phyloP scores from a whole-genome alignment of 2,113 vertebrate genomes.

The Lagopus leucura region DNA sequence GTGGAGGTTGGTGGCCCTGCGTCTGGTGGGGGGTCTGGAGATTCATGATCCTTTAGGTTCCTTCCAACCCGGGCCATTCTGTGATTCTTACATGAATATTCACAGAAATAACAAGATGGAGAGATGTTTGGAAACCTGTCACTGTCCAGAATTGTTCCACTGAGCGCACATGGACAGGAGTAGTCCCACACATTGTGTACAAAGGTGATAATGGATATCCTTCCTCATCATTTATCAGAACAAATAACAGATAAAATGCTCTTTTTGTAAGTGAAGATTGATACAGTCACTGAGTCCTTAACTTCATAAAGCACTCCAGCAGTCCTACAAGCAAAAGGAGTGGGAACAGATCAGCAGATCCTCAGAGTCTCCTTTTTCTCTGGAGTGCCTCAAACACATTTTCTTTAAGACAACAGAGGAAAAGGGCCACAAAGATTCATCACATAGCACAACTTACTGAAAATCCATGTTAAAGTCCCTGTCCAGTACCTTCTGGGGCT shows the following conservation, averaged over 20 bases:
- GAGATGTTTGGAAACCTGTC: background rate
- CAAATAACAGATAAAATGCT: background rate
- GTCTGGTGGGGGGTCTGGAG: no score
- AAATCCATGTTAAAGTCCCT: background rate
- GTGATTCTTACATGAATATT: background rate
- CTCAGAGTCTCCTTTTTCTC: no score
- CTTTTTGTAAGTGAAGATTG: background rate
- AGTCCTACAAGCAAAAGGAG: no score
- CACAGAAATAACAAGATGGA: background rate
- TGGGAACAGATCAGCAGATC: no score
- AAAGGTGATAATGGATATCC: background rate
- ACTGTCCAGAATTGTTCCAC: background rate
- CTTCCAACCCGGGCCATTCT: no score
- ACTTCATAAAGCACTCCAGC: no score
- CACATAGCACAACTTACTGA: background rate
- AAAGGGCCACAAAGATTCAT: background rate
- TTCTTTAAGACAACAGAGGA: background rate
- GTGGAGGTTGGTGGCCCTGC: no score
- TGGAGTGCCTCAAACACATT: background rate
- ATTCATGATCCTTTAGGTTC: no score
- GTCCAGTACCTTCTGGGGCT: background rate
- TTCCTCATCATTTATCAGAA: background rate
- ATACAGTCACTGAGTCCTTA: no score
- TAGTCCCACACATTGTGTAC: background rate
- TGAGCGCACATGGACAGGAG: background rate